Conservation (phyloP, 2,113 vertebrate species). For the Centropus bengalensis region DNA sequence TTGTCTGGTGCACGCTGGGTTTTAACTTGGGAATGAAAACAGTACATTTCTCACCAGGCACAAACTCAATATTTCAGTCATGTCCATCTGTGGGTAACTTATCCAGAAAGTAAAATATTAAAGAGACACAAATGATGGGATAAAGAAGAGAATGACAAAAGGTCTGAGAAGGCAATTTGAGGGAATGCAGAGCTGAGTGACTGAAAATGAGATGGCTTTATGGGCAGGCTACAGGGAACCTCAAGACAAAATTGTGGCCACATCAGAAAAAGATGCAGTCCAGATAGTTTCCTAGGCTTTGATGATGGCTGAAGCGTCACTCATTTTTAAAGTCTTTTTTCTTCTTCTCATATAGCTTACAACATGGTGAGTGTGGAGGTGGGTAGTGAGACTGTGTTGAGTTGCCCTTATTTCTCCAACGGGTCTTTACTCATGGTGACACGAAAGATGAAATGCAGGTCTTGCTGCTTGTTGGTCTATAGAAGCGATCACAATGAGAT, state of each 20-base stretch:
- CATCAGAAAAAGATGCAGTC: neutral
- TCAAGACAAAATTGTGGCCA: neutral
- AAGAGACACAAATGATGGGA: neutral
- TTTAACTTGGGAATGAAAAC: neutral
- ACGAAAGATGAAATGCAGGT: neutral
- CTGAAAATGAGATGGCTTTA: neutral
- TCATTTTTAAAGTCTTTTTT: neutral
- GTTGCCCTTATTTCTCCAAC: neutral
- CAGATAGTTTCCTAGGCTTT: neutral
- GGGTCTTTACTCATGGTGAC: rapidly evolving
- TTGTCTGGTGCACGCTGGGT: neutral
- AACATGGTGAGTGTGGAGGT: neutral
- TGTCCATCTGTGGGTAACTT: neutral
- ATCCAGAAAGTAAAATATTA: neutral
- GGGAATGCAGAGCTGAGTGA: neutral
- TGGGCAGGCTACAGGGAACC: neutral
- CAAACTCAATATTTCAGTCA: neutral
- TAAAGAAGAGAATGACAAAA: neutral
- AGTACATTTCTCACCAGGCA: neutral
- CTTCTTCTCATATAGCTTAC: neutral
- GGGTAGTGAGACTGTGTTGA: constrained; percentile 1
- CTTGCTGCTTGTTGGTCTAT: neutral
- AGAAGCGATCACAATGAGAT: neutral
- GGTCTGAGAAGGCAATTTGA: neutral
- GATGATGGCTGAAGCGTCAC: neutral